Conservation (phyloP, 2,888 invertebrate species). For the Drosophila longiperda region DNA sequence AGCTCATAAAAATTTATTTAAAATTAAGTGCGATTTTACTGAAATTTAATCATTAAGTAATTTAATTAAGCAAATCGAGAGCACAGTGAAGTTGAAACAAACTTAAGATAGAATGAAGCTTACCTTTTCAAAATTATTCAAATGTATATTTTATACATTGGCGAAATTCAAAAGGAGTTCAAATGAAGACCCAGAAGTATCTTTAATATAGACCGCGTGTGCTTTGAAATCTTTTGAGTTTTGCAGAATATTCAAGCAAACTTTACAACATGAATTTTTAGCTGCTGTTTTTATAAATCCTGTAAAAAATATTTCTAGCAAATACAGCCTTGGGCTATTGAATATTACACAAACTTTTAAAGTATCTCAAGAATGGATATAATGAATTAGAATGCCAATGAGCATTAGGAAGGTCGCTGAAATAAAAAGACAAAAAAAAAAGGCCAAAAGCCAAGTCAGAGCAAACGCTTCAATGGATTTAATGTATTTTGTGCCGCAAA, state of each 20-base stretch:
- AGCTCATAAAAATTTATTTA: not conserved
- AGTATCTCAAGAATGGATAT: constrained; percentile 40
- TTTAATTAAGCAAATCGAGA: not conserved
- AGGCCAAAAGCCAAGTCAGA: not conserved
- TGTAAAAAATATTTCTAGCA: constrained; percentile 2
- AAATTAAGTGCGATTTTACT: not conserved
- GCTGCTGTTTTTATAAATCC: not conserved
- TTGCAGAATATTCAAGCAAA: not conserved
- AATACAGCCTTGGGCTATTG: constrained; percentile 29
- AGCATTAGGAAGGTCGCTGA: constrained; percentile 44
- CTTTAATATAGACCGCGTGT: not conserved
- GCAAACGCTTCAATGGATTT: constrained; percentile 29
- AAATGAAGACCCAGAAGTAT: not conserved
- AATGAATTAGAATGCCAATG: constrained; percentile 50
- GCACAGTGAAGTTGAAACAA: not conserved
- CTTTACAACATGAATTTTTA: not conserved
- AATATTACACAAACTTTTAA: not conserved
- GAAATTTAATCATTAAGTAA: not conserved
- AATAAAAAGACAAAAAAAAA: constrained; percentile 20
- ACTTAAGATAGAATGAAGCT: not conserved
- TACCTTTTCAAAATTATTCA: not conserved
- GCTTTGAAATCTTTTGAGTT: too few species aligned
- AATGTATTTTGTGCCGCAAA: constrained; percentile 17
- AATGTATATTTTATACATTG: not conserved
- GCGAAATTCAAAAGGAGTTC: not conserved